Evolutionary conservation across 2,888 invertebrate species (phyloP), one percentile per base, ranked within the genome.

Genomic region (Chrysotoxum bicinctum): DNA sequence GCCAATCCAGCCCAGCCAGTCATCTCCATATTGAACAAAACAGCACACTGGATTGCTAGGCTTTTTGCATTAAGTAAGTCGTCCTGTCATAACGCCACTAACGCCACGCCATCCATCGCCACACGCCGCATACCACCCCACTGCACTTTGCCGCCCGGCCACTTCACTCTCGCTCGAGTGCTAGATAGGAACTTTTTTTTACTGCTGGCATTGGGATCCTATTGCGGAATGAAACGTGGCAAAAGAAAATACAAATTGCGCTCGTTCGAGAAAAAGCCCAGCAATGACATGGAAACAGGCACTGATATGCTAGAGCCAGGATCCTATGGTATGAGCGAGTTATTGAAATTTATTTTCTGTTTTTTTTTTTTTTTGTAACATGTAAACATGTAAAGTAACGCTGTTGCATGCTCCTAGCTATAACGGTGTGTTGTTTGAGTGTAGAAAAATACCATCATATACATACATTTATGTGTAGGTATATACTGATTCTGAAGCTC

Each of bases 41-140:
- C n/a, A 26, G 43, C n/a, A 58, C 40, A 30, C 45, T 72, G 79
- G 70, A 84, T 75, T 62, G 70, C 66, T 84, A 76, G 85, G 85
- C 85, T 76, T 85, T 85, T 85, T 75, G 72, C 56, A 58, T 70
- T 76, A 76, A 85, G 81, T 76, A 72, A 81, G 75, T 85, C 68
- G 80, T 80, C 68, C 76, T 81, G 80, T 64, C 72, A 72, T 73
- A 40, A 23, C 35, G 73, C 37, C 9, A 52, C 64, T 52, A 16
- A 50, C 50, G 14, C 50, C 16, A 43, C n/a, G 19, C 66, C 48
- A 21, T 12, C 10, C 64, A 26, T 14, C 50, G 50, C 50, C 50
- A 66, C 45, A 45, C 64, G 19, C 50, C 43, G 26, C 30, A 50
- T 30, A 40, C 30, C 73, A 45, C 69, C 64, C 64, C 78, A 78